phyloP scores from a whole-genome alignment of 1,140 invertebrate species.

The Monochamus saltuarius region DNA sequence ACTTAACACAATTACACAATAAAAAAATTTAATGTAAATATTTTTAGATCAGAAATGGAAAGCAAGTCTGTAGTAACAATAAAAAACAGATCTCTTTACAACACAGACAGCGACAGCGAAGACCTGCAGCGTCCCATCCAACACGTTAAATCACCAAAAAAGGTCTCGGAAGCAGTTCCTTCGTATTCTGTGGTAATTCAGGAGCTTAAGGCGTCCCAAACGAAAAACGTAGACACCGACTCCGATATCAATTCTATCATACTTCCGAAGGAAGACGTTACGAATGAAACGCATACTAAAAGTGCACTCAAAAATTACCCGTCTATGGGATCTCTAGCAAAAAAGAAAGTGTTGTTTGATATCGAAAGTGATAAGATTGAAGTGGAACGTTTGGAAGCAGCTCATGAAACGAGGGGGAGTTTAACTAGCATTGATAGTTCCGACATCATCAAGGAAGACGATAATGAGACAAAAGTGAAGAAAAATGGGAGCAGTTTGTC shows the following conservation, averaged over 20 bases:
- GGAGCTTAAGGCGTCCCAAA: constrained; percentile 22
- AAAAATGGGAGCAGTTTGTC: background rate
- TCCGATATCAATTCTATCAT: constrained; percentile 5
- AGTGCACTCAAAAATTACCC: constrained; percentile 39
- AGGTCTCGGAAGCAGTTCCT: constrained; percentile 1
- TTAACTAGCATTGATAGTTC: background rate
- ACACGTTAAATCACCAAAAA: background rate
- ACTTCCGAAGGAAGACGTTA: constrained; percentile 12
- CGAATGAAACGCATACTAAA: constrained; percentile 29
- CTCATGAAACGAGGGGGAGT: background rate
- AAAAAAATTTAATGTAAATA: too few species aligned
- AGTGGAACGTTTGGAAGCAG: background rate
- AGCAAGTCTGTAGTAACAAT: constrained; percentile 20
- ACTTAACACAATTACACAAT: too few species aligned
- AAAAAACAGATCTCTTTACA: constrained; percentile 35
- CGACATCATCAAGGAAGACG: background rate
- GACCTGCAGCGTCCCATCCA: background rate
- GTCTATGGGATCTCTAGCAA: constrained; percentile 32
- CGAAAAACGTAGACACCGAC: constrained; percentile 8
- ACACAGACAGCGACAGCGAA: constrained; percentile 37
- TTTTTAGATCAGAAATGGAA: background rate
- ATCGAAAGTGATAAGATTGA: constrained; percentile 26
- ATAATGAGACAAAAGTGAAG: background rate
- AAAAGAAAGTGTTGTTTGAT: constrained; percentile 48
- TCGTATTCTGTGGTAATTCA: constrained; percentile 26